Conservation (phyloP, 2,797 vertebrate genomes). For the Remorina albescens region DNA sequence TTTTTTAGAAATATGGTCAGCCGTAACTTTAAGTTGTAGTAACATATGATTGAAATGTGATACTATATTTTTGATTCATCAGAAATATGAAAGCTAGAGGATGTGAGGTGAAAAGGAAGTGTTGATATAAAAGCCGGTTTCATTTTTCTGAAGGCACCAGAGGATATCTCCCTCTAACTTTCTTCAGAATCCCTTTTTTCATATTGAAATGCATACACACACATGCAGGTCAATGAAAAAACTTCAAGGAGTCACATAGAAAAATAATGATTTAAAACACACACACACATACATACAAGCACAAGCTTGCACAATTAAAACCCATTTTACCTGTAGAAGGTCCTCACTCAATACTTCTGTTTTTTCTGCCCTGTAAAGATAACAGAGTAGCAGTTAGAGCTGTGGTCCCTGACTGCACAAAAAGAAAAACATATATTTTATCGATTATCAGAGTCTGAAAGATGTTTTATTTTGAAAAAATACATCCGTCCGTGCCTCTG, state of each 20-base stretch:
- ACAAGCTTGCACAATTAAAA: slow-evolving; percentile 5
- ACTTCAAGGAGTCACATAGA: background rate
- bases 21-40: background rate
- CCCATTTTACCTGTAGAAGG: slow-evolving; percentile 91
- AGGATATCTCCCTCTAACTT: no score
- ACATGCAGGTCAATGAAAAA: no score
- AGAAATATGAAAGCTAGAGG: background rate
- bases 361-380: slow-evolving; percentile 90
- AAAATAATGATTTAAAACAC: background rate
- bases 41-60: background rate
- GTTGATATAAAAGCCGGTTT: background rate
- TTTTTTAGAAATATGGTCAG: no score
- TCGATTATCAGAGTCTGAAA: no score
- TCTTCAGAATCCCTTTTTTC: background rate
- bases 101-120: background rate
- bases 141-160: background rate
- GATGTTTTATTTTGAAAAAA: no score
- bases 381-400: slow-evolving; percentile 44
- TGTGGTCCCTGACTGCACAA: no score
- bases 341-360: slow-evolving; percentile 97
- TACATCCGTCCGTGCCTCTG: no score
- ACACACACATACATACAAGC: slow-evolving; percentile 7
- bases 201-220: background rate
- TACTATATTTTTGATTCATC: background rate
- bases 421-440: no score